Evolutionary conservation across 2,888 invertebrate species (phyloP).

Genomic region (Parasteatoda lunata): DNA sequence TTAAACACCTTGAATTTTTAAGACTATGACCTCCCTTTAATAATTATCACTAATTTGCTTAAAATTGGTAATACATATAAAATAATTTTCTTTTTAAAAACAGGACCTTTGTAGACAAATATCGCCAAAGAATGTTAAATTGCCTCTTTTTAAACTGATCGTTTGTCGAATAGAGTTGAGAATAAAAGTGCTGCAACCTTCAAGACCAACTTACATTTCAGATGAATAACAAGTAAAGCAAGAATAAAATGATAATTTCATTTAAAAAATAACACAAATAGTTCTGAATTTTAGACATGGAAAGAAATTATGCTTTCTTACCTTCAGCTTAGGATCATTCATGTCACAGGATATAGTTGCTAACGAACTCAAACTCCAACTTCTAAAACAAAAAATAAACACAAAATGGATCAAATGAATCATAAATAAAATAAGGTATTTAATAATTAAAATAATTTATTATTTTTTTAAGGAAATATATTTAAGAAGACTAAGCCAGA

Average conservation of each 20-base stretch:
- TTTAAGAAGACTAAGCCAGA: too few relatives aligned
- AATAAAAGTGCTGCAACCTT: background rate
- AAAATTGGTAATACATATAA: too few relatives aligned
- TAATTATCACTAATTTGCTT: too few relatives aligned
- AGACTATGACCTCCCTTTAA: too few relatives aligned
- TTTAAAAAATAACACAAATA: too few relatives aligned
- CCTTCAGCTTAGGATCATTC: conserved; percentile 42
- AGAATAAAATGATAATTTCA: too few relatives aligned
- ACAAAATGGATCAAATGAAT: background rate
- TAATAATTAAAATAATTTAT: background rate
- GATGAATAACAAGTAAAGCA: background rate
- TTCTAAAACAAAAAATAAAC: conserved; percentile 31
- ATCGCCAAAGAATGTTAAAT: too few relatives aligned
- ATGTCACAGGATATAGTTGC: conserved; percentile 55
- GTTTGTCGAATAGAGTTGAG: background rate
- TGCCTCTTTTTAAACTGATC: too few relatives aligned
- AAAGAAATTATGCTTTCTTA: background rate
- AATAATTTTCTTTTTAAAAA: too few relatives aligned
- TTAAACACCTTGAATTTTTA: too few relatives aligned
- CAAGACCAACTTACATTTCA: background rate
- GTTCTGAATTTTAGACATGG: too few relatives aligned
- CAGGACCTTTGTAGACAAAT: too few relatives aligned
- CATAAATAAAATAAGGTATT: background rate
- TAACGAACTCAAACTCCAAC: conserved; percentile 62
- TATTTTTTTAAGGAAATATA: background rate